Evolutionary conservation across 2,113 vertebrate species (phyloP).

Genomic region (Albula glossodonta): DNA sequence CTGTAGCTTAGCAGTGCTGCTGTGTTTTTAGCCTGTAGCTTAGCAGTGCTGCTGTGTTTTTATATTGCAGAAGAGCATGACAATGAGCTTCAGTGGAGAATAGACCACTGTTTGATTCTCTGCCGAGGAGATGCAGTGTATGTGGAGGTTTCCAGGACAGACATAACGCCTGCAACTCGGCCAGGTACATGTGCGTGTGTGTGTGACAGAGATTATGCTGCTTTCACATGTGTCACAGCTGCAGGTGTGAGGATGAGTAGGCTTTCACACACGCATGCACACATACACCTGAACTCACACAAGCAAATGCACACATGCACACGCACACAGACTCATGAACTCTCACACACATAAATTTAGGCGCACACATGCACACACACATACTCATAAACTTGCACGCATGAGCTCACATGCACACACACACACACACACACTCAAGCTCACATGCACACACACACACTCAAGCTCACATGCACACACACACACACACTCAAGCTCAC

Average conservation of each 20-base stretch:
- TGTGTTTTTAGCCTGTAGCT: background rate
- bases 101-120: background rate
- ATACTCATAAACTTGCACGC: no score
- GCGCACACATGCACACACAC: no score
- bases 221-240: slow-evolving; percentile 7
- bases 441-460: background rate
- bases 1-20: background rate
- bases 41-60: background rate
- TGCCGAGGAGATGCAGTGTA: background rate
- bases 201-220: no score
- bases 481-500: no score
- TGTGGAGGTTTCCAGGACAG: background rate
- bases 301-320: no score
- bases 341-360: no score
- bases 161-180: background rate
- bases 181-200: no score
- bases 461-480: no score
- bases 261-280: background rate
- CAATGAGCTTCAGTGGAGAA: background rate
- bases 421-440: slow-evolving; percentile 24
- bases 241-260: background rate
- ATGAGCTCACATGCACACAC: no score
- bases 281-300: no score
- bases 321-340: no score
- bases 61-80: background rate